These are phyloP conservation scores for Trichonephila clavata DNA, from an alignment of 1,140 invertebrate genomes.

Conservation along the genomic window DNA sequence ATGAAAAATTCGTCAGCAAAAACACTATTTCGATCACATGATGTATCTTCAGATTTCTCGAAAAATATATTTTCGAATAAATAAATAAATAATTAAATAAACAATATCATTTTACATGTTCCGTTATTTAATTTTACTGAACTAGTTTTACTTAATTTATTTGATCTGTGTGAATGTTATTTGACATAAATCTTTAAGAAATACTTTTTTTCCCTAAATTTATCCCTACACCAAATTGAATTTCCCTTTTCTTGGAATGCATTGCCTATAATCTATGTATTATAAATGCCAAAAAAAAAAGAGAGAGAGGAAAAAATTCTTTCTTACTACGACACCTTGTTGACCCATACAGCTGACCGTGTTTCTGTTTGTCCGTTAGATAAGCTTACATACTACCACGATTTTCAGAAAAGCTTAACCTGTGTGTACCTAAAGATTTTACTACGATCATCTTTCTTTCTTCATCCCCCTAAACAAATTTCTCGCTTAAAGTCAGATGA, in stretches of 20 bases:
- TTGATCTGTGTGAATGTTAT: too few relatives aligned
- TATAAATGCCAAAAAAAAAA: not conserved
- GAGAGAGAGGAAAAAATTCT: not conserved
- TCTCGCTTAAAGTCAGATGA: constrained; percentile 21
- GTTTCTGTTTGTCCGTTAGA: constrained; percentile 53
- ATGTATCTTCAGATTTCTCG: too few relatives aligned
- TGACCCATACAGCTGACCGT: constrained; percentile 59
- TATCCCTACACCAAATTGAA: not conserved
- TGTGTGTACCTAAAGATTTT: constrained; percentile 27
- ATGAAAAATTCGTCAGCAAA: too few relatives aligned
- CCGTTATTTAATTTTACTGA: too few relatives aligned
- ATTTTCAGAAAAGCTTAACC: not conserved
- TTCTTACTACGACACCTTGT: constrained; percentile 44
- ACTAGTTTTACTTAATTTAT: too few relatives aligned
- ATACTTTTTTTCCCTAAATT: not conserved
- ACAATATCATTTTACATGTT: too few relatives aligned
- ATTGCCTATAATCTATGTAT: not conserved
- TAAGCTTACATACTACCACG: constrained; percentile 7
- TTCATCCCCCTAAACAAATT: constrained; percentile 22
- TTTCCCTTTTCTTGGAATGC: not conserved
- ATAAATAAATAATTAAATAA: too few relatives aligned
- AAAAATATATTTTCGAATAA: too few relatives aligned
- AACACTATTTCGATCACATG: too few relatives aligned
- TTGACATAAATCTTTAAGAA: too few relatives aligned
- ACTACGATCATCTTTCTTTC: not conserved